Conservation (phyloP, 2,797 vertebrate genomes). For the Corythornis leucogaster region DNA sequence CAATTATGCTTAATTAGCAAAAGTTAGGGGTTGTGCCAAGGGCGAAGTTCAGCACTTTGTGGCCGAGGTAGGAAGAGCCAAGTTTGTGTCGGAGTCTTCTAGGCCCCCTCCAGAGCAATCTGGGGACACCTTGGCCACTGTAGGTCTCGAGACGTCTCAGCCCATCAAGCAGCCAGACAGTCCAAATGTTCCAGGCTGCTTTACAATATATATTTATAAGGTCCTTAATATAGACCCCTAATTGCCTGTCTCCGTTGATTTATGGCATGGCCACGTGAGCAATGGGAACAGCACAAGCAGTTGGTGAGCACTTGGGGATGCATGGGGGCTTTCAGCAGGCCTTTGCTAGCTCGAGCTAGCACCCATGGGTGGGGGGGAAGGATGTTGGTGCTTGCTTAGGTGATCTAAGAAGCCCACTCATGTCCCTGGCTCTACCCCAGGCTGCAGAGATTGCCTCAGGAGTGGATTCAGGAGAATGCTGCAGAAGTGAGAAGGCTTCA, state of each 20-base stretch:
- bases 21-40: background rate
- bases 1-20: slow-evolving; percentile 4
- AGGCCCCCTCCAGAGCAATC: accelerated
- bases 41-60: background rate
- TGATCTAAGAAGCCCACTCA: accelerated
- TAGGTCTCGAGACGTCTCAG: background rate
- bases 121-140: background rate
- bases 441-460: background rate
- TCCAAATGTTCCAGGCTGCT: background rate
- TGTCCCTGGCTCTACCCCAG: background rate
- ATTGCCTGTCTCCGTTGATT: slow-evolving; percentile 55
- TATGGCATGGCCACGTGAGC: background rate
- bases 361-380: background rate
- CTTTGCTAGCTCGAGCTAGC: accelerated
- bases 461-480: background rate
- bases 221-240: slow-evolving; percentile 57
- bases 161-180: slow-evolving; percentile 7
- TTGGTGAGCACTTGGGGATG: background rate
- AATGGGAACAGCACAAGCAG: accelerated
- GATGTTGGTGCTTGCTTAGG: background rate
- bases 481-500: too few relatives aligned
- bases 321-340: background rate
- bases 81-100: accelerated
- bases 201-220: slow-evolving; percentile 66
- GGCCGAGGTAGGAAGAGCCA: background rate